A percentile compares a stretch with the other conserved stretches of the same genome.
Conservation (phyloP, 2,113 vertebrate genomes). For the Morone saxatilis region DNA sequence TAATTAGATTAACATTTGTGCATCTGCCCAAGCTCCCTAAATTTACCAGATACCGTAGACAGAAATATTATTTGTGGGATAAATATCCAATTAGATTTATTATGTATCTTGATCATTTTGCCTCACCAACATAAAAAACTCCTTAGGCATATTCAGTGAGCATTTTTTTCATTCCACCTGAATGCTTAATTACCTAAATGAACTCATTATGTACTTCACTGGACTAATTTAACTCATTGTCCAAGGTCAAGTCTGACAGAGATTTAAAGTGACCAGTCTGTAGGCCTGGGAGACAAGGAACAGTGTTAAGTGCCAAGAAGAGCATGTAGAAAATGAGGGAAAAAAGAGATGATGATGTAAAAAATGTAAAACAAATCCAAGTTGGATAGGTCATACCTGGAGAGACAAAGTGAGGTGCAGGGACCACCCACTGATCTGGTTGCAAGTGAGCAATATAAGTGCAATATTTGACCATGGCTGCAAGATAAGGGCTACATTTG, state of each 20-base stretch:
- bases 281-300: conserved; percentile 67
- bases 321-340: conserved; percentile 25
- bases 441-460: not conserved
- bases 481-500: not conserved
- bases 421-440: not conserved
- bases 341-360: conserved; percentile 2
- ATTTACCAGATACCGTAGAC: not conserved
- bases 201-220: conserved; percentile 84
- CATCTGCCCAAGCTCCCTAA: conserved; percentile 1
- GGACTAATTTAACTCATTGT: conserved; percentile 81
- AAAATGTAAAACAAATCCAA: conserved; percentile 19
- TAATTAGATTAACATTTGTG: conserved; percentile 32
- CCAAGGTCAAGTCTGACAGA: conserved; percentile 84
- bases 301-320: conserved; percentile 52
- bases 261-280: conserved; percentile 82
- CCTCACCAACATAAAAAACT: conserved; percentile 58
- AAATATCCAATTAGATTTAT: conserved; percentile 64
- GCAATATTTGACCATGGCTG: not conserved
- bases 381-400: conserved; percentile 18
- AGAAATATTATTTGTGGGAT: conserved; percentile 22
- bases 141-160: conserved; percentile 76
- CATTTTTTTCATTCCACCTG: conserved; percentile 77
- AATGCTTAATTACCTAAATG: conserved; percentile 86
- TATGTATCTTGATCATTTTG: conserved; percentile 69
- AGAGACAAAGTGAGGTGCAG: not conserved